These are phyloP conservation scores for Salvelinus namaycush DNA, from an alignment of 2,113 vertebrate species.

Conservation along the genomic window DNA sequence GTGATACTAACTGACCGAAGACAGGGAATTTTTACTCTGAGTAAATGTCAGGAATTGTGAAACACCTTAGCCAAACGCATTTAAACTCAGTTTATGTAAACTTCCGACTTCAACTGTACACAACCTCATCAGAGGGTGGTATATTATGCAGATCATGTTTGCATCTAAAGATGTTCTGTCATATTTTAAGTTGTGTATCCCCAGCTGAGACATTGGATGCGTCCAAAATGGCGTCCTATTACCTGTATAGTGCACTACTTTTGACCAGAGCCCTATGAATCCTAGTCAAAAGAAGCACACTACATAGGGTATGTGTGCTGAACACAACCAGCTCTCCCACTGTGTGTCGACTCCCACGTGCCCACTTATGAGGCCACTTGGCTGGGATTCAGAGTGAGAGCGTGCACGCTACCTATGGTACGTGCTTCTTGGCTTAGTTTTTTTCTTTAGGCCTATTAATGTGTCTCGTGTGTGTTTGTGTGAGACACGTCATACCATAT, in stretches of 20 bases:
- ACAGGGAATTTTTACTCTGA: too few species aligned
- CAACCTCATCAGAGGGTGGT: too few species aligned
- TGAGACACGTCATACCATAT: conserved; percentile 6
- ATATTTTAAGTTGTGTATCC: conserved; percentile 31
- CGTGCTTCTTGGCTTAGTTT: conserved; percentile 36
- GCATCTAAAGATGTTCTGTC: conserved; percentile 23
- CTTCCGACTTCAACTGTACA: too few species aligned
- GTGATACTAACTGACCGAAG: too few species aligned
- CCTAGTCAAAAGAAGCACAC: neutral
- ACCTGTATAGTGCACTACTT: too few species aligned
- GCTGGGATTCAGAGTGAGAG: conserved; percentile 53
- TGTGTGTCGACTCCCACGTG: conserved; percentile 62
- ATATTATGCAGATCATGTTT: conserved; percentile 1
- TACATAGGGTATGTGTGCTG: conserved; percentile 58
- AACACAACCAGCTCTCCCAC: conserved; percentile 29
- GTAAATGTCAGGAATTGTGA: too few species aligned
- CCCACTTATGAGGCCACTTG: conserved; percentile 53
- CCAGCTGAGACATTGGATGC: conserved; percentile 19
- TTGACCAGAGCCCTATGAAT: too few species aligned
- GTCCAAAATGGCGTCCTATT: too few species aligned
- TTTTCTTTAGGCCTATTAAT: neutral
- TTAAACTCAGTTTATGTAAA: too few species aligned
- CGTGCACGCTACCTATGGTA: conserved; percentile 46
- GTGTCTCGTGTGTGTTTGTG: conserved; percentile 23
- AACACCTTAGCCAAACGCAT: too few species aligned